Percentiles rank a stretch among this genome's conserved stretches.
phyloP scores from a whole-genome alignment of 2,797 vertebrate species.

The Enteromius afrohamiltoni region DNA sequence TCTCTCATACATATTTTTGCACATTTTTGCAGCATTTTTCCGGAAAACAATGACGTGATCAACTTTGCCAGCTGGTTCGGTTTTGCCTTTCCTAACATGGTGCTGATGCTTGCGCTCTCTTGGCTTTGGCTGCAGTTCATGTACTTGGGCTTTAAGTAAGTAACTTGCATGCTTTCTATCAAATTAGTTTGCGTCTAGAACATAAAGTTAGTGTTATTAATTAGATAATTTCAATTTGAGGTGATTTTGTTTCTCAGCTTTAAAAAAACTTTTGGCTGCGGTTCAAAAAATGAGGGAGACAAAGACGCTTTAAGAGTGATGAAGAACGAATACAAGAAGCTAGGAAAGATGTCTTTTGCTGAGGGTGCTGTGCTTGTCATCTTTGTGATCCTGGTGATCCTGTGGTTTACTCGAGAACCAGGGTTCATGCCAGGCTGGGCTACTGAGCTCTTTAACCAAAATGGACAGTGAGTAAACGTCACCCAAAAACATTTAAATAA shows the following conservation, averaged over 20 bases:
- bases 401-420: constrained; percentile 95
- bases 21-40: constrained; percentile 79
- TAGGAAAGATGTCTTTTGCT: constrained; percentile 86
- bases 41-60: constrained; percentile 76
- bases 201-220: not conserved
- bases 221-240: not conserved
- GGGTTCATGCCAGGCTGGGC: constrained; percentile 94
- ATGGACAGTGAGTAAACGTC: constrained; percentile 74
- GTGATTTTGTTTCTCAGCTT: constrained; percentile 72
- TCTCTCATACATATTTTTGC: constrained; percentile 1
- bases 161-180: constrained; percentile 29
- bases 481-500: not conserved
- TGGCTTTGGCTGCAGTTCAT: constrained; percentile 90
- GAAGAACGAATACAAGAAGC: constrained; percentile 75
- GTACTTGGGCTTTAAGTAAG: constrained; percentile 91
- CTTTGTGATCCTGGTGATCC: constrained; percentile 81
- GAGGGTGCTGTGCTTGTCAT: constrained; percentile 80
- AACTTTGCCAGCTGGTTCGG: constrained; percentile 95
- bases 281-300: constrained; percentile 65
- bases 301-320: constrained; percentile 80
- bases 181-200: not conserved
- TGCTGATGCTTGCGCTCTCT: constrained; percentile 81
- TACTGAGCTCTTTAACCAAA: constrained; percentile 75
- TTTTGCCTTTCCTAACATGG: constrained; percentile 87
- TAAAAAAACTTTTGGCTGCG: constrained; percentile 85